A percentile compares a stretch with the other conserved stretches of the same genome.
These are phyloP conservation scores for Thera britannica DNA, from an alignment of 2,888 invertebrate genomes.

Conservation along the genomic window DNA sequence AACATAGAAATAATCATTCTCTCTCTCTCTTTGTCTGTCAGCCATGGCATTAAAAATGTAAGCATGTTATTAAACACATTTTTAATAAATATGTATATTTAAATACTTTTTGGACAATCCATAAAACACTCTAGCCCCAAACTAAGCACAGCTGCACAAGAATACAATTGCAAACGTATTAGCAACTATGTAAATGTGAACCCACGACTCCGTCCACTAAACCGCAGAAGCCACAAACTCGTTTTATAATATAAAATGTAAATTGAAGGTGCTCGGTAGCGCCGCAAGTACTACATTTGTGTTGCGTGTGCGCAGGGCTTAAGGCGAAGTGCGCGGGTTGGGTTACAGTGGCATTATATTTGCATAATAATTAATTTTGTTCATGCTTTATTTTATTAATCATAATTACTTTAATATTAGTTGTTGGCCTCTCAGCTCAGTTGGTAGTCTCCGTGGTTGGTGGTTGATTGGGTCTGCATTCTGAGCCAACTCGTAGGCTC, in stretches of 20 bases:
- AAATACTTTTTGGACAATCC: no score
- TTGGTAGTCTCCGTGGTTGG: no score
- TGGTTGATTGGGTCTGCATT: no score
- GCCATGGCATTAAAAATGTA: no score
- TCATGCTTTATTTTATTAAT: not conserved
- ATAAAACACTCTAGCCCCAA: no score
- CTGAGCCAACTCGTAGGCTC: no score
- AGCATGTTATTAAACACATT: no score
- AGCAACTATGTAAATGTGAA: slow-evolving; percentile 4
- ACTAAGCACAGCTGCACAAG: no score
- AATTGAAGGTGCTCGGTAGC: slow-evolving; percentile 19
- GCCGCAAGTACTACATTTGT: slow-evolving; percentile 21
- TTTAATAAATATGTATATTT: no score
- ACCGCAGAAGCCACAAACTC: slow-evolving; percentile 17
- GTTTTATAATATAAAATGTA: slow-evolving; percentile 13
- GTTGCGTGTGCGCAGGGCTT: slow-evolving; percentile 24
- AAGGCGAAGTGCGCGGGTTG: slow-evolving; percentile 13
- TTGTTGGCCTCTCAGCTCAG: not conserved
- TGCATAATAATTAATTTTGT: not conserved
- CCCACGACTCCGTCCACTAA: slow-evolving; percentile 10
- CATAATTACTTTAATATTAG: not conserved
- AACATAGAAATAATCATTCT: no score
- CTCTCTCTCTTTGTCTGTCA: no score
- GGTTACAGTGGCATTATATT: not conserved
- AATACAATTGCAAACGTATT: not conserved